Percentiles rank a stretch among this genome's conserved stretches.
These are phyloP conservation scores for Sclerurus mexicanus DNA, from an alignment of 2,113 vertebrate species.

Conservation along the genomic window DNA sequence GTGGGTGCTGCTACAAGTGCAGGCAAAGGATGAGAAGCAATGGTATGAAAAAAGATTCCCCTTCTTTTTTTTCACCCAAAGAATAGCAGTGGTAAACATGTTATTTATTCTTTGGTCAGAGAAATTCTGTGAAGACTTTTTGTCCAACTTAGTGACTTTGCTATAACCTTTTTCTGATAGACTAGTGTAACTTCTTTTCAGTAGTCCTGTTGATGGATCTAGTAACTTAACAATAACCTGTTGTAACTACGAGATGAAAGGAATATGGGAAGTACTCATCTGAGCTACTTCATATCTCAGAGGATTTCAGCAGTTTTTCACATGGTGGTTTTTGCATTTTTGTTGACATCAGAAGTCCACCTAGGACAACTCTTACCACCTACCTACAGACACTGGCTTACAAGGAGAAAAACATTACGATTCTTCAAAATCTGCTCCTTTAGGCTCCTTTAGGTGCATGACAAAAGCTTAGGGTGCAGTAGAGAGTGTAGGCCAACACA, in stretches of 20 bases:
- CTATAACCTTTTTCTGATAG: not conserved
- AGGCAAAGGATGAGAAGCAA: not conserved
- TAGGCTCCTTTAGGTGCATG: not conserved
- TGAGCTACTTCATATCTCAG: not conserved
- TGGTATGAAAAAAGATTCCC: accelerated
- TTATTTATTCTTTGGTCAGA: not conserved
- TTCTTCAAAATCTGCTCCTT: not conserved
- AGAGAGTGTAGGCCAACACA: not conserved
- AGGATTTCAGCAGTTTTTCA: not conserved
- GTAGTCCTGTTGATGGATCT: not conserved
- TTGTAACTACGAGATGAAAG: not conserved
- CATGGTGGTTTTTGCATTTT: not conserved
- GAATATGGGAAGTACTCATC: not conserved
- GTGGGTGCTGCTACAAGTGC: not conserved
- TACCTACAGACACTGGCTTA: not conserved
- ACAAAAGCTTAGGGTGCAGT: not conserved
- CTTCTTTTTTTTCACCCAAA: not conserved
- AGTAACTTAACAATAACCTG: not conserved
- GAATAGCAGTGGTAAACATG: not conserved
- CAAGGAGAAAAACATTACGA: not conserved
- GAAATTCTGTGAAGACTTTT: not conserved
- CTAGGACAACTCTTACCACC: not conserved
- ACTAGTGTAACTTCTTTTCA: not conserved
- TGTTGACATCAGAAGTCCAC: not conserved
- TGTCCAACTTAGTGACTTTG: not conserved